Evolutionary conservation across 2,888 invertebrate genomes (phyloP), one percentile per base, ranked within the genome.

Genomic region (Junonia oenone): DNA sequence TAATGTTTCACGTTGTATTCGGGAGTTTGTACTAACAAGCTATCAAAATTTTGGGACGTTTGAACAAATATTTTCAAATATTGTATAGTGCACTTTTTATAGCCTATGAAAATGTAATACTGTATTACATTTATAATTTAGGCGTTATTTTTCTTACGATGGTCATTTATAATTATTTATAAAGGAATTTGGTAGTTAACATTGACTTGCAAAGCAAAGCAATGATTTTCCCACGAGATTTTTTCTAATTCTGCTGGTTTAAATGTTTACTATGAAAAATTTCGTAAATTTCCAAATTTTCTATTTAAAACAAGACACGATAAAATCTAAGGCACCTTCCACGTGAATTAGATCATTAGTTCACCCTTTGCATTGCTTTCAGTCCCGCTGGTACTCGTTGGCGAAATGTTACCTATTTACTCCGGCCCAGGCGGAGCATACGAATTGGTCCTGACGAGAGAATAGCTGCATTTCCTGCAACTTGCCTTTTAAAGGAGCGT

Each of bases 381-480:
- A 68, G 66, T 73, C 72, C 70, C 55, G 46, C 45, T 29, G 35
- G 47, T 22, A 29, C 51, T 54, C 49, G 57, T 51, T 49, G 51
- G 57, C 43, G 40, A 55, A 63, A 59, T 63, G 59, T 51, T 57
- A 38, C 53, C 49, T 54, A 55, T 67, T 63, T 63, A 58, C 63
- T 58, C 52, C 65, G 65, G 70, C 62, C 51, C 63, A 68, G 65
- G 68, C 67, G 64, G 69, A 66, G 75, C 71, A 75, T 77, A 71
- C 69, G 72, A 81, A 83, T 79, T 73, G 71, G 66, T 73, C 70
- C 68, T 70, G 63, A 72, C 71, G 67, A 65, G 68, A 72, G 74
- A 69, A 64, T 63, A 72, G 75, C 65, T 83, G 86, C 86, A 86
- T 83, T 83, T 83, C 80, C 81, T 83, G 77, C 81, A 80, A 65